Conservation (phyloP, 2,113 vertebrate genomes). For the Chloroceryle aenea region DNA sequence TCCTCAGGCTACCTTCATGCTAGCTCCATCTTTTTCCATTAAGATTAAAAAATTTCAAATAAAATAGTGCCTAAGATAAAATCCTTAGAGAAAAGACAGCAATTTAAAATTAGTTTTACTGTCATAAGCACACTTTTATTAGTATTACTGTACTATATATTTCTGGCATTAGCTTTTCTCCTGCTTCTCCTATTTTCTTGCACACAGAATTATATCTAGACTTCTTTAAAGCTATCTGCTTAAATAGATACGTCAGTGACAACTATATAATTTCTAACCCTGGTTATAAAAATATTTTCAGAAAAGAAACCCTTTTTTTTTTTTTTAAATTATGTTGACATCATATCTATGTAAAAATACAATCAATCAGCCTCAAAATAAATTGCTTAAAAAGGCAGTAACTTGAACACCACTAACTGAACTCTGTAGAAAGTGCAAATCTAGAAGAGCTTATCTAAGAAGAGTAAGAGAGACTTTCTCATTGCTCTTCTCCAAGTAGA, state of each 20-base stretch:
- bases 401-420: background rate
- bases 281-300: background rate
- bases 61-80: background rate
- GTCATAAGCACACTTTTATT: background rate
- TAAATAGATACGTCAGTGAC: background rate
- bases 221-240: background rate
- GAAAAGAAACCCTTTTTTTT: background rate
- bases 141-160: background rate
- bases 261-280: background rate
- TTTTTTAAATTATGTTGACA: background rate
- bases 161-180: background rate
- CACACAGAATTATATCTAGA: background rate
- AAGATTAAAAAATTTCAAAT: background rate
- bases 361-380: background rate
- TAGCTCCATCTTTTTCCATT: background rate
- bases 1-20: background rate
- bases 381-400: background rate
- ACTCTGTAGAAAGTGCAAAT: background rate
- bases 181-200: background rate
- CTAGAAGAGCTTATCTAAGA: background rate
- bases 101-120: background rate
- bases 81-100: background rate
- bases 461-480: background rate
- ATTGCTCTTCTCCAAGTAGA: background rate
- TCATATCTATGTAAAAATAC: background rate